Evolutionary conservation across 1,140 invertebrate species (phyloP), one percentile per base, ranked within the genome.

Genomic region (Drosophila kohkoa): DNA sequence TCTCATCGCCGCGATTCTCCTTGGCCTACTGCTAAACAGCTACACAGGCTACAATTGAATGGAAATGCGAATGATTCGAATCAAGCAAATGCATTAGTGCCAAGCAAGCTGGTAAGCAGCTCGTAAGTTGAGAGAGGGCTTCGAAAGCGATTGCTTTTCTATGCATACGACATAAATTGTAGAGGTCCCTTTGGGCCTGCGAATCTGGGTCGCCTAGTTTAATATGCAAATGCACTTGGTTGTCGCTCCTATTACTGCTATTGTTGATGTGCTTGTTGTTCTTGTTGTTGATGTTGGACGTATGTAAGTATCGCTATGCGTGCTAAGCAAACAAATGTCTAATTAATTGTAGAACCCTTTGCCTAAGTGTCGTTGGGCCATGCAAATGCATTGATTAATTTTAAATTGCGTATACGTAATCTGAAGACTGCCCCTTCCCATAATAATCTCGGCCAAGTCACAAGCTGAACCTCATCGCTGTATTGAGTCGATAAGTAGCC

Each of bases 401-500:
- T 13, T 25, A 49, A 20, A 58, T 59, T 59, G 55, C 70, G 54
- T 67, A 73, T 67, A 59, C 54, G 70, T 35, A 16, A 41, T 49
- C 43, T 45, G 6, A 11, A 20, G 62, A 52, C 28, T 46, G 8
- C 57, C 4, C 3, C 1, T 49, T 6, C 25, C 0, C 35, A 3
- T 62, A 11, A 30, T 41, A 77, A 77, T 64, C 49, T n/a, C 28
- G n/a, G 52, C 13, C 74, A 8, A 38, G 30, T 25, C n/a, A 43
- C 59, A 68, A 76, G 67, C 82, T 58, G 59, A 70, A 83, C 80
- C 83, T 83, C 20, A 25, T 25, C 74, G 80, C 85, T 87, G 80
- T 67, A 64, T 73, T 69, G 73, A 72, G 73, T 83, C 85, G 83
- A 88, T 87, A 87, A 87, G 83, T 87, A 88, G 83, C 83, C 83